Conservation (phyloP, 2,797 vertebrate genomes). For the Taenioides sp. region DNA sequence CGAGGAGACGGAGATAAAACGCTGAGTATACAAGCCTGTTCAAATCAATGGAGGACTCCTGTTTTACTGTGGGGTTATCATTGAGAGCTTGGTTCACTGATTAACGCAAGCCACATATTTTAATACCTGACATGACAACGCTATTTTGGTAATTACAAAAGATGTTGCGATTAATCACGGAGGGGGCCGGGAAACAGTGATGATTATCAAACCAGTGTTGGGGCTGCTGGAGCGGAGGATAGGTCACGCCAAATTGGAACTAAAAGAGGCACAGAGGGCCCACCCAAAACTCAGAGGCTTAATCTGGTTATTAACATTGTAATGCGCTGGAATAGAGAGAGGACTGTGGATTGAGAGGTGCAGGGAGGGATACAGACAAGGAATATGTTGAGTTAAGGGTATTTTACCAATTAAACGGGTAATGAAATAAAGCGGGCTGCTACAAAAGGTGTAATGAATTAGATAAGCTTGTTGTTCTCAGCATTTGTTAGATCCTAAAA, state of each 20-base stretch:
- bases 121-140: conserved; percentile 62
- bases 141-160: conserved; percentile 68
- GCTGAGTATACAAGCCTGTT: conserved; percentile 54
- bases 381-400: conserved; percentile 60
- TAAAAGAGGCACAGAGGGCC: conserved; percentile 57
- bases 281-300: conserved; percentile 53
- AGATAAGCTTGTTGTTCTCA: conserved; percentile 22
- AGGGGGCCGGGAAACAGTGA: conserved; percentile 45
- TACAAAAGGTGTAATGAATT: conserved; percentile 41
- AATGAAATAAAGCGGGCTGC: conserved; percentile 44
- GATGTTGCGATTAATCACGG: conserved; percentile 73
- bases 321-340: conserved; percentile 38
- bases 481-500: conserved; percentile 26
- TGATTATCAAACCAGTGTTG: conserved; percentile 52
- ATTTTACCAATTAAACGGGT: conserved; percentile 58
- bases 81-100: conserved; percentile 63
- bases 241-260: conserved; percentile 67
- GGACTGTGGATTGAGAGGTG: conserved; percentile 10
- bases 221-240: conserved; percentile 47
- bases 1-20: conserved; percentile 58
- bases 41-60: conserved; percentile 72
- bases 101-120: conserved; percentile 69
- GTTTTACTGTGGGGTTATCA: conserved; percentile 63
- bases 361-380: conserved; percentile 42
- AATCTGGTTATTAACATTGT: conserved; percentile 63